These are phyloP conservation scores for Drosophila merina DNA, from an alignment of 2,888 invertebrate species.

Conservation along the genomic window DNA sequence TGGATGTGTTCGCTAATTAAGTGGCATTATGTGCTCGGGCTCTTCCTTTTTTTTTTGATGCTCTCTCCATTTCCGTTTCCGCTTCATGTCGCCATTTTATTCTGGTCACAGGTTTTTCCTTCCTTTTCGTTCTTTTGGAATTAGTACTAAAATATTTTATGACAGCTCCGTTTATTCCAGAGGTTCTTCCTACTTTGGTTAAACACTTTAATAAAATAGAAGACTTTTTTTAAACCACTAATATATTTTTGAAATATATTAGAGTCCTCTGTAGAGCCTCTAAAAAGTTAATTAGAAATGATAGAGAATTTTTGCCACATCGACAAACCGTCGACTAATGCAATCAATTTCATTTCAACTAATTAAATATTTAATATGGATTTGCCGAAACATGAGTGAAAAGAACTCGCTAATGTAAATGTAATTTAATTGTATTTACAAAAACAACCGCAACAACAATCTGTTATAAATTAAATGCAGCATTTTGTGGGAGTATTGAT, in stretches of 20 bases:
- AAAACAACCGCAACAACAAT: constrained; percentile 31
- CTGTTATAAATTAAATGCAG: constrained; percentile 27
- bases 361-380: constrained; percentile 63
- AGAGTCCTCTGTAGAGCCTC: background rate
- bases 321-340: constrained; percentile 42
- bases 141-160: background rate
- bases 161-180: background rate
- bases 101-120: constrained; percentile 34
- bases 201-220: background rate
- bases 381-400: constrained; percentile 20
- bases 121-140: background rate
- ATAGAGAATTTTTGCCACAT: constrained; percentile 22
- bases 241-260: too few relatives aligned
- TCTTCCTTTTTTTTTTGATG: constrained; percentile 11
- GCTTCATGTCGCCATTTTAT: constrained; percentile 15
- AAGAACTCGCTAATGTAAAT: constrained; percentile 45
- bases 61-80: constrained; percentile 27
- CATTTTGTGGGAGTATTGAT: constrained; percentile 10
- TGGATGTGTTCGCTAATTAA: constrained; percentile 44
- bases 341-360: constrained; percentile 59
- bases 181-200: background rate
- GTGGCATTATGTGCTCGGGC: constrained; percentile 51
- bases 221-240: too few relatives aligned
- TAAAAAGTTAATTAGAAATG: constrained; percentile 42
- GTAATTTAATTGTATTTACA: constrained; percentile 60